phyloP scores from a whole-genome alignment of 2,113 vertebrate genomes.

The Microcebus jonahi region DNA sequence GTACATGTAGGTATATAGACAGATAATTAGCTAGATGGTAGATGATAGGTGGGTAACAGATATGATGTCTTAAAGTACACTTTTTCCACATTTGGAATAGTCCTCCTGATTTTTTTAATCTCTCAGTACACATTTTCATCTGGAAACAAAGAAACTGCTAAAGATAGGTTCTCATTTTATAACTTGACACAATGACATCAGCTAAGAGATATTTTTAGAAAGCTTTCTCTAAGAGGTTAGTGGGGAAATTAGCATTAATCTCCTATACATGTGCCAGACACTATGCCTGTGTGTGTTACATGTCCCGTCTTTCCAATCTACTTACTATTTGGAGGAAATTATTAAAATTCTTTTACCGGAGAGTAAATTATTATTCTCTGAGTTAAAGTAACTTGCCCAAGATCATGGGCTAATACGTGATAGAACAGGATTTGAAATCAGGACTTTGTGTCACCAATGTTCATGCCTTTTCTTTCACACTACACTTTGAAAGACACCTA shows the following conservation, averaged over 20 bases:
- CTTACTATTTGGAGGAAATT: not conserved
- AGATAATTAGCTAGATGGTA: not conserved
- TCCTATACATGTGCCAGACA: not conserved
- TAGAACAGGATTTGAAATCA: not conserved
- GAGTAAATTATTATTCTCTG: not conserved
- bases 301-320: not conserved
- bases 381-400: not conserved
- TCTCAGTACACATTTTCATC: not conserved
- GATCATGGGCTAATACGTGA: not conserved
- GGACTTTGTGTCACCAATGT: not conserved
- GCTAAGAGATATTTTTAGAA: not conserved
- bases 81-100: not conserved
- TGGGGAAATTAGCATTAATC: not conserved
- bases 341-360: not conserved
- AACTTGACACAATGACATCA: not conserved
- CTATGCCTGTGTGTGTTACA: not conserved
- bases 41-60: not conserved
- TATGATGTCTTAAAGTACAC: not conserved
- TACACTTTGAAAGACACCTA: not conserved
- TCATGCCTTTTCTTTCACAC: not conserved
- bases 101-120: not conserved
- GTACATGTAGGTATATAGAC: not conserved
- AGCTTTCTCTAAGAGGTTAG: not conserved
- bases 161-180: not conserved
- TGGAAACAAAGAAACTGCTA: not conserved